phyloP scores from a whole-genome alignment of 2,113 vertebrate species.

The Bubalus kerabau region DNA sequence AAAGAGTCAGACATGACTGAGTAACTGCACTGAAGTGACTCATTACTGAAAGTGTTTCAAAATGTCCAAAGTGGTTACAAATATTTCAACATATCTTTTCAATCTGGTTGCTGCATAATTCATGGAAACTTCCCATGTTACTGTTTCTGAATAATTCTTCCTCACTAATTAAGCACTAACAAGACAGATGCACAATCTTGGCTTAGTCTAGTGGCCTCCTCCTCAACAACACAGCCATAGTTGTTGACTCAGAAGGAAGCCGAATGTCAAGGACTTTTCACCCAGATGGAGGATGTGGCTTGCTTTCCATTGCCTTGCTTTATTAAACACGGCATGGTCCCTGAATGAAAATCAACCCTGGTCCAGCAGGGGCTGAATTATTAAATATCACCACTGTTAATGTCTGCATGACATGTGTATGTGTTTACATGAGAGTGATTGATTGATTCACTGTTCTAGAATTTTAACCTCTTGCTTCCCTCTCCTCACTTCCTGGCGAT shows the following conservation, averaged over 20 bases:
- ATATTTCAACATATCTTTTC: neutral
- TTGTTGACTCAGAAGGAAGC: neutral
- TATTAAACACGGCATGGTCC: neutral
- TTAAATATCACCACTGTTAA: neutral
- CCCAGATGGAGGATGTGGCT: neutral
- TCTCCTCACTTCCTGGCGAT: neutral
- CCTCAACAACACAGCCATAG: neutral
- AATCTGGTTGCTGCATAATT: neutral
- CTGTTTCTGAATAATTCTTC: neutral
- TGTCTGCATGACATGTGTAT: rapidly evolving
- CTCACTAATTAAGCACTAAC: neutral
- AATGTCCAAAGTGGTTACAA: neutral
- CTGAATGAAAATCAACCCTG: neutral
- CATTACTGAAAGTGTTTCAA: neutral
- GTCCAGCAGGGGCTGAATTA: neutral
- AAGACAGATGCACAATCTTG: neutral
- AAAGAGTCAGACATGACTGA: neutral
- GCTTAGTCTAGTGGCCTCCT: neutral
- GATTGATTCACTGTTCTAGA: neutral
- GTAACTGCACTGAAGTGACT: neutral
- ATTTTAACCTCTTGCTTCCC: neutral
- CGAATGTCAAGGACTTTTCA: neutral
- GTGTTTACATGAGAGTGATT: neutral
- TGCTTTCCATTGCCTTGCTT: neutral
- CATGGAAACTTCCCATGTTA: neutral